Percentiles rank a stretch among this genome's conserved stretches.
Conservation (phyloP, 1,140 invertebrate species). For the Lanistes nyassanus region DNA sequence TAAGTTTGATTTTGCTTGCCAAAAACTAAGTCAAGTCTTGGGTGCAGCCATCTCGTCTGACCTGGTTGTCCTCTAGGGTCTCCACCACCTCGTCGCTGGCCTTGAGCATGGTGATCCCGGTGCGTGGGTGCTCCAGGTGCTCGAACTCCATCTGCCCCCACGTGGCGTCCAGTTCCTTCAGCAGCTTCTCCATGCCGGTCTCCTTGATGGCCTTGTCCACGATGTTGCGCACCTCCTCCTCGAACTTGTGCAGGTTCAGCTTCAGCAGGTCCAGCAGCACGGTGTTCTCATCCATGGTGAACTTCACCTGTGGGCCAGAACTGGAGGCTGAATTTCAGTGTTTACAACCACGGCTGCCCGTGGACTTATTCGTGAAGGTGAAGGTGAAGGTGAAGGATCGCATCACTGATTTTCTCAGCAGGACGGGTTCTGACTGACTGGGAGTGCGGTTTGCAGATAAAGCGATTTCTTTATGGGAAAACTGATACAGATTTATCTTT, state of each 20-base stretch:
- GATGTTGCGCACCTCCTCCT: slow-evolving; percentile 96
- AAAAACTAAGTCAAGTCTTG: too few relatives aligned
- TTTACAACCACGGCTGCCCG: too few relatives aligned
- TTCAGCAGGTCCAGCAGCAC: slow-evolving; percentile 90
- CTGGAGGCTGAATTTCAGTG: too few relatives aligned
- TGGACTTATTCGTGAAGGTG: too few relatives aligned
- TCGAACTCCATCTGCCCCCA: slow-evolving; percentile 96
- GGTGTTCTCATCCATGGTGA: slow-evolving; percentile 92
- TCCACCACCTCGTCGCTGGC: slow-evolving; percentile 96
- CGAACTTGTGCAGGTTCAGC: slow-evolving; percentile 92
- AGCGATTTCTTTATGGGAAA: too few relatives aligned
- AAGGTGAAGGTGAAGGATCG: too few relatives aligned
- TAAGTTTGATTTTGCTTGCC: too few relatives aligned
- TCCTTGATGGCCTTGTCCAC: slow-evolving; percentile 98
- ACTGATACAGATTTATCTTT: too few relatives aligned
- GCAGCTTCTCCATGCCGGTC: slow-evolving; percentile 96
- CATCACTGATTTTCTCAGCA: too few relatives aligned
- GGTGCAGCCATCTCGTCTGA: too few relatives aligned
- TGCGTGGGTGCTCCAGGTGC: slow-evolving; percentile 86
- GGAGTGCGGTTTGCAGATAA: too few relatives aligned
- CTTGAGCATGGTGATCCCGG: slow-evolving; percentile 82
- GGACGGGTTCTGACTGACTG: too few relatives aligned
- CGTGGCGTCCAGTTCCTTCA: slow-evolving; percentile 87
- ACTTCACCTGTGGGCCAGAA: slow-evolving; percentile 76
- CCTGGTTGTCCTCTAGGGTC: slow-evolving; percentile 97